A percentile compares a stretch with the other conserved stretches of the same genome.
phyloP scores from a whole-genome alignment of 2,888 invertebrate genomes.

The Mythimna ferrago region DNA sequence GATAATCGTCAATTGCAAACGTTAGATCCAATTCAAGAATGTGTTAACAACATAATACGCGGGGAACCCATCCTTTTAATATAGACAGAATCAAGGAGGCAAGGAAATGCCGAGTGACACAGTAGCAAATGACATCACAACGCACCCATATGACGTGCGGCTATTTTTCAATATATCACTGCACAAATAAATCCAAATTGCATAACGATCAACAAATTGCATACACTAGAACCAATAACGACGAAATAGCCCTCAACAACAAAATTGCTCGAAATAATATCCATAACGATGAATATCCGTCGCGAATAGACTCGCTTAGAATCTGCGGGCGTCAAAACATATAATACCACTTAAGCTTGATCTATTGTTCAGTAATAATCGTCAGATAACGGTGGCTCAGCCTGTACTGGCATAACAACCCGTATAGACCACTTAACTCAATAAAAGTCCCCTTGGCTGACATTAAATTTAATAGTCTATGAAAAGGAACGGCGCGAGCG shows the following conservation, averaged over 20 bases:
- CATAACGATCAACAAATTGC: constrained; percentile 76
- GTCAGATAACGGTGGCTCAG: constrained; percentile 69
- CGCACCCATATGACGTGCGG: constrained; percentile 41
- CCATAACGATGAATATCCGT: constrained; percentile 85
- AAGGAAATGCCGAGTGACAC: constrained; percentile 28
- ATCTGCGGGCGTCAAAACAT: constrained; percentile 82
- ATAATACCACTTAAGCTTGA: constrained; percentile 70
- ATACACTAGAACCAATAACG: constrained; percentile 66
- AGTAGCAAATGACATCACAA: constrained; percentile 34
- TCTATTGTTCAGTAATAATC: constrained; percentile 56
- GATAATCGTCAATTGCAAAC: constrained; percentile 46
- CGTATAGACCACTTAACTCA: constrained; percentile 89
- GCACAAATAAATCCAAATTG: constrained; percentile 69
- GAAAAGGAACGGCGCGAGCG: constrained; percentile 84
- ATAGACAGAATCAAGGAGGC: constrained; percentile 41
- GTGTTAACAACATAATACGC: constrained; percentile 41
- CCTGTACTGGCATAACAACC: constrained; percentile 74
- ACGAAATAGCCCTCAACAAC: constrained; percentile 81
- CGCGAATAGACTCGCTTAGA: constrained; percentile 77
- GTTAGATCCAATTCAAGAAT: constrained; percentile 36
- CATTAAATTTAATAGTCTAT: constrained; percentile 89
- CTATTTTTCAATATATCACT: constrained; percentile 54
- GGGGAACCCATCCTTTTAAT: constrained; percentile 32
- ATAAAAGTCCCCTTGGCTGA: constrained; percentile 87
- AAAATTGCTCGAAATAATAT: constrained; percentile 85